Conservation (phyloP, 2,797 vertebrate species). For the Avahi laniger region DNA sequence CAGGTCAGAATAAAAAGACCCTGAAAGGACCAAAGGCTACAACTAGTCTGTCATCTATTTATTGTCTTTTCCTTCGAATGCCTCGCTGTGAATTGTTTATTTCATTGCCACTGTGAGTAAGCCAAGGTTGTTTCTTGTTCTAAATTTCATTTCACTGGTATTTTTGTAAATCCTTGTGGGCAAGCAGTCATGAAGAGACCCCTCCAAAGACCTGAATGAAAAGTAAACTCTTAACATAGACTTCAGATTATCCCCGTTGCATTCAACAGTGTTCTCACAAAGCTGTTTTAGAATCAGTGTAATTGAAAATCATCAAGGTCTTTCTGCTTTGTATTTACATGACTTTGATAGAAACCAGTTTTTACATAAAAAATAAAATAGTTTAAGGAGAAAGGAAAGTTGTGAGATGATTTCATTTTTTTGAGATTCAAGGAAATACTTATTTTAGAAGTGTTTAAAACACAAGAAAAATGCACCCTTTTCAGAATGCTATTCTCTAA, state of each 20-base stretch:
- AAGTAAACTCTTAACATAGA: not conserved
- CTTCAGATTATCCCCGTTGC: not conserved
- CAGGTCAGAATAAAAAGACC: not conserved
- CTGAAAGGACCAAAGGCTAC: not conserved
- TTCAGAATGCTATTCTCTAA: not conserved
- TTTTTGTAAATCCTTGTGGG: not conserved
- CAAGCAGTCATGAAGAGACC: not conserved
- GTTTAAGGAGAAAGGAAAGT: conserved; percentile 2
- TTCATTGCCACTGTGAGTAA: not conserved
- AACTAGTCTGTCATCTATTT: not conserved
- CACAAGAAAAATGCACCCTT: not conserved
- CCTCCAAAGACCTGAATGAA: not conserved
- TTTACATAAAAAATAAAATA: conserved; percentile 16
- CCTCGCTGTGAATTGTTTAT: not conserved
- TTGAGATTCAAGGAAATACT: not conserved
- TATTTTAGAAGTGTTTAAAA: not conserved
- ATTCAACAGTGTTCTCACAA: not conserved
- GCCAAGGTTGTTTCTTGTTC: conserved; percentile 32
- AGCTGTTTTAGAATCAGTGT: not conserved
- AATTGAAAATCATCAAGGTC: conserved; percentile 22
- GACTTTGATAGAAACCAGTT: not conserved
- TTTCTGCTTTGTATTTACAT: not conserved
- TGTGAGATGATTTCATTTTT: not conserved
- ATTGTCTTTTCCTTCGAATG: not conserved
- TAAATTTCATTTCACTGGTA: conserved; percentile 5